Base-by-base conservation (phyloP, 37 sponge, comb jelly and placozoan species). In the Aphrocallistes beatrix region DNA sequence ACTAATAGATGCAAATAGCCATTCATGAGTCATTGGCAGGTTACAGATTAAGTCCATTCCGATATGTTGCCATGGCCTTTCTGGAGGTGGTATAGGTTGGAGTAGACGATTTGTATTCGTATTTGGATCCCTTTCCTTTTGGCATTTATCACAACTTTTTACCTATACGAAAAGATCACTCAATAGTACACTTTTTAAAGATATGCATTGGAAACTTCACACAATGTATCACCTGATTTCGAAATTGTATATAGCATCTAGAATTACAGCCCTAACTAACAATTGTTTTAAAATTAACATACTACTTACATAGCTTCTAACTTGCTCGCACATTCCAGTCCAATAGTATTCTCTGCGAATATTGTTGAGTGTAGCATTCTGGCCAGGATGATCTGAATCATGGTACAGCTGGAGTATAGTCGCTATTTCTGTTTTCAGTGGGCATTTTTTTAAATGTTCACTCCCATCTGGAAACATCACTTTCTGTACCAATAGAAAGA, bases 21-120 rank as follows among this genome's bases (percentile, higher is more conserved):
- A 32, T 60, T n/a, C 25, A 32, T 6, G 10, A 60, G 28, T 60
- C 3, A 25, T 60, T 32, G 75, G 75, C 75, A 60, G n/a, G 21
- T 60, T 30, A 13, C 75, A 60, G n/a, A 60, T 30, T 13, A 60
- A 60, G 34, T 60, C 75, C 17, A 60, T 13, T 30, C 75, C 75
- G n/a, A 60, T 60, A 60, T 60, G 75, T 19, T 60, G 32, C 34
- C 75, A 60, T 60, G 75, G 34, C 75, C 75, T 60, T 60, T 60
- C 75, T 60, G 32, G 75, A 32, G 45, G 75, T 60, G 75, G 75
- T 3, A 60, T 60, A 32, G 75, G 75, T 60, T 60, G 75, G 28
- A 60, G n/a, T 60, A 60, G 75, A 60, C 75, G 75, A 60, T 60
- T 60, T 60, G 10, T 19, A 60, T 60, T 60, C 28, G 75, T 28